These are phyloP conservation scores for Aulostomus chinensis DNA, from an alignment of 2,797 vertebrate species.

Conservation along the genomic window DNA sequence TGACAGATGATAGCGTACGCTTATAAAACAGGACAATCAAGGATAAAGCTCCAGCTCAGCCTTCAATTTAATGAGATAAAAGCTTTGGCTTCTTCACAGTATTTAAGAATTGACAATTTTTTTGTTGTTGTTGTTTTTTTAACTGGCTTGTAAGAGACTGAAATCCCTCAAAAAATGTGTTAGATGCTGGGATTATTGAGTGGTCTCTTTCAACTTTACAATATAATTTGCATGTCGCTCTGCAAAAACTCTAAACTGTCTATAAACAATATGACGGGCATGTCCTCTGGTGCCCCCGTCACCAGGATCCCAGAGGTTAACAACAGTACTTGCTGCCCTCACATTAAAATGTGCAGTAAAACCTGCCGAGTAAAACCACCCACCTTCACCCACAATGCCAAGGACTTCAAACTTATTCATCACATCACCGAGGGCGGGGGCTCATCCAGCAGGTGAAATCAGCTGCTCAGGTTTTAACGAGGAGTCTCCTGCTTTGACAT, in stretches of 20 bases:
- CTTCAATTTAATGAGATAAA: conserved; percentile 4
- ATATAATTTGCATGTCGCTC: background rate
- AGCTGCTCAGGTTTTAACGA: conserved; percentile 72
- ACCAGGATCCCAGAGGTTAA: conserved; percentile 8
- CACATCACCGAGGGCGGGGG: conserved; percentile 97
- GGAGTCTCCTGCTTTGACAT: conserved; percentile 52
- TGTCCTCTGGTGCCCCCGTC: conserved; percentile 2
- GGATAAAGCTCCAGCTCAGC: background rate
- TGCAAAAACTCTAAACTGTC: background rate
- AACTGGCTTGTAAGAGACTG: no score
- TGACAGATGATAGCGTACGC: background rate
- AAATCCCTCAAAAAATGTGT: conserved; percentile 14
- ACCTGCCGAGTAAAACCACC: conserved; percentile 62
- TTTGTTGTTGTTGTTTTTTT: no score
- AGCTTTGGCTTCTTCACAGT: background rate
- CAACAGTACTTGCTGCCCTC: background rate
- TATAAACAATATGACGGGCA: background rate
- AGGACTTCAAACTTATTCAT: conserved; percentile 99
- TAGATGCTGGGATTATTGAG: background rate
- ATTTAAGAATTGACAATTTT: background rate
- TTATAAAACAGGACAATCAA: background rate
- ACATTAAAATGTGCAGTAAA: conserved; percentile 12
- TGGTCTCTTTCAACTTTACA: conserved; percentile 4
- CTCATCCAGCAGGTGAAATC: conserved; percentile 95
- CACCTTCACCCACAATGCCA: conserved; percentile 99